Base-by-base conservation (phyloP, 2,888 invertebrate species). In the Synanthedon andrenaeformis region DNA sequence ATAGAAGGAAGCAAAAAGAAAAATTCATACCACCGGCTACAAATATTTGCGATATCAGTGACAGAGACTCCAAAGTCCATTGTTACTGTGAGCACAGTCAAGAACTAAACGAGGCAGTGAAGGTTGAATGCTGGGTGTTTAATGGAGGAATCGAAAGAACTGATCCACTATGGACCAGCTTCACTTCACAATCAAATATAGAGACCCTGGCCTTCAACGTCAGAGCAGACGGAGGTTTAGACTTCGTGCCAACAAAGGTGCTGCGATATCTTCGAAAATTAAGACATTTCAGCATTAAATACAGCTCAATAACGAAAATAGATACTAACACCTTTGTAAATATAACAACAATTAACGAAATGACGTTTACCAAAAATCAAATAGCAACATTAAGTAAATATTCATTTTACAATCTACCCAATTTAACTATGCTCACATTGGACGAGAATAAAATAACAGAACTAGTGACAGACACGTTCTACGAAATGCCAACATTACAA, bases 61-160 rank as follows among this genome's bases (percentile, higher is more conserved):
- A 82, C 57, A 73, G 82, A 58, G 85, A 89, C 54, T 84, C 89
- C 0, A 90, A 91, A 62, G 84, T 92, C 23, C 91, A 89, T 62
- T 94, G 94, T 72, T 90, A 91, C 67, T 93, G 93, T 70, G 89
- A 91, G 65, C 86, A 86, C 57, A 86, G 87, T 51, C 88, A 88
- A 62, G 81, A 86, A 55, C 71, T 85, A 57, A 86, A 86, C 63
- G 82, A 90, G 67, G 93, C 92, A 3, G 89, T 91, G 13, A 91
- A 92, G 62, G 93, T 92, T 56, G 93, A 93, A 77, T 96, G 95
- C 70, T 91, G 92, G 91, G 90, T 95, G 3, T 92, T 94, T 79
- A 91, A 91, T 58, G 89, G 89, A 53, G 91, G 91, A 17, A 89
- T 93, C 64, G 89, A 91, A 51, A 89, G 88, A 66, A 90, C 92